Percentiles rank a stretch among this genome's conserved stretches.
These are phyloP conservation scores for Drosophila trapezifrons DNA, from an alignment of 1,140 invertebrate species.

Conservation along the genomic window DNA sequence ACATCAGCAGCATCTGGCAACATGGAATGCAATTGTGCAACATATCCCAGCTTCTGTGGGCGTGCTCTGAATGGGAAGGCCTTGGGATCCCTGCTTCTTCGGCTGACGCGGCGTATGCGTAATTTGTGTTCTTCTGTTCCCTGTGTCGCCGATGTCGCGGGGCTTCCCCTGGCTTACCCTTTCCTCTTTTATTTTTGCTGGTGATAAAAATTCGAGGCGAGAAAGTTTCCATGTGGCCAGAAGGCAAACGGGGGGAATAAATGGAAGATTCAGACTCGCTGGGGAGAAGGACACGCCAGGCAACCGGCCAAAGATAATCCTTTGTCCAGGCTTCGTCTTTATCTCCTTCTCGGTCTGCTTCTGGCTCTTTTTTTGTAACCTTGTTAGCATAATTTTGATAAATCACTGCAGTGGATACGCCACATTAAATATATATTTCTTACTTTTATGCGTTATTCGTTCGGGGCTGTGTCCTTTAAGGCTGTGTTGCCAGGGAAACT, in stretches of 20 bases:
- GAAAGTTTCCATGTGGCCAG: constrained; percentile 38
- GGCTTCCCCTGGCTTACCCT: too few species aligned
- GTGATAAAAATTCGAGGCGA: constrained; percentile 21
- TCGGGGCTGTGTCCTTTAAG: not conserved
- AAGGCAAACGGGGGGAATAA: constrained; percentile 11
- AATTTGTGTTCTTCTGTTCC: constrained; percentile 35
- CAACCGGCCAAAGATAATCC: constrained; percentile 32
- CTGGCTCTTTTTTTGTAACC: constrained; percentile 3
- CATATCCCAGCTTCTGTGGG: constrained; percentile 48
- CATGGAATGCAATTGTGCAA: constrained; percentile 79
- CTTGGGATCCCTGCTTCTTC: constrained; percentile 20
- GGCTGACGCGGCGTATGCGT: constrained; percentile 62
- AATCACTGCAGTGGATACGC: constrained; percentile 31
- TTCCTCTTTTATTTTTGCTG: not conserved
- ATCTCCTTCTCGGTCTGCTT: constrained; percentile 11
- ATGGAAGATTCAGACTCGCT: not conserved
- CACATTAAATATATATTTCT: constrained; percentile 29
- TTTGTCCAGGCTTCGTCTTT: constrained; percentile 34
- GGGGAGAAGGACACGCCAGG: constrained; percentile 6
- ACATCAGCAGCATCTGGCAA: constrained; percentile 58
- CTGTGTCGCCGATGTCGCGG: constrained; percentile 25
- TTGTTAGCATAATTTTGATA: constrained; percentile 33
- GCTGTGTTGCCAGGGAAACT: constrained; percentile 7
- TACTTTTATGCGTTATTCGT: not conserved
- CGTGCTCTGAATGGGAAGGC: constrained; percentile 39